phyloP scores from a whole-genome alignment of 2,888 invertebrate species.

The Entomobrya multifasciata region DNA sequence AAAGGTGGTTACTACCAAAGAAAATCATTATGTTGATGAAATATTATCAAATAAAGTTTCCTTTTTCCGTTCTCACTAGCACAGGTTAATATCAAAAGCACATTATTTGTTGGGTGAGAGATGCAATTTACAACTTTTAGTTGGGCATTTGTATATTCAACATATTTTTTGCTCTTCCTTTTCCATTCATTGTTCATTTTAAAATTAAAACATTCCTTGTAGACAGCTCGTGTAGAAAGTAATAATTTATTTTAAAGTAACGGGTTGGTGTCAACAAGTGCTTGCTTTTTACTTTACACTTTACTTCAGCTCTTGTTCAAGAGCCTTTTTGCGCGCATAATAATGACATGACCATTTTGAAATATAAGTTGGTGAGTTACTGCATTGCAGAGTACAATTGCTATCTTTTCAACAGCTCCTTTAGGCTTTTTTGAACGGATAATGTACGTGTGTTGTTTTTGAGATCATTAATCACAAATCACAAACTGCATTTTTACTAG shows the following conservation, averaged over 20 bases:
- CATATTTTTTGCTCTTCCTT: constrained; percentile 36
- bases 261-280: constrained; percentile 75
- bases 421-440: constrained; percentile 1
- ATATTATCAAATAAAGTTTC: constrained; percentile 18
- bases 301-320: not conserved
- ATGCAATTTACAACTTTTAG: constrained; percentile 30
- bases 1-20: constrained; percentile 23
- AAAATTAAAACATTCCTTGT: constrained; percentile 71
- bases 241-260: constrained; percentile 75
- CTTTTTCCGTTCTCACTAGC: constrained; percentile 45
- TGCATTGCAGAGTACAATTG: not conserved
- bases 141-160: not conserved
- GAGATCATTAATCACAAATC: constrained; percentile 68
- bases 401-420: constrained; percentile 42
- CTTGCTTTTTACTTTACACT: constrained; percentile 47
- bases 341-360: constrained; percentile 61
- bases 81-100: not conserved
- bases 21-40: constrained; percentile 37
- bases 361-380: constrained; percentile 9
- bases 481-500: constrained; percentile 20
- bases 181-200: constrained; percentile 63
- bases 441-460: constrained; percentile 2
- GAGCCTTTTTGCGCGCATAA: constrained; percentile 46
- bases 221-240: constrained; percentile 73
- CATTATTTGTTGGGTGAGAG: not conserved